A percentile compares a stretch with the other conserved stretches of the same genome.
phyloP scores from a whole-genome alignment of 2,797 vertebrate genomes.

The Helicolenus hilgendorfi region DNA sequence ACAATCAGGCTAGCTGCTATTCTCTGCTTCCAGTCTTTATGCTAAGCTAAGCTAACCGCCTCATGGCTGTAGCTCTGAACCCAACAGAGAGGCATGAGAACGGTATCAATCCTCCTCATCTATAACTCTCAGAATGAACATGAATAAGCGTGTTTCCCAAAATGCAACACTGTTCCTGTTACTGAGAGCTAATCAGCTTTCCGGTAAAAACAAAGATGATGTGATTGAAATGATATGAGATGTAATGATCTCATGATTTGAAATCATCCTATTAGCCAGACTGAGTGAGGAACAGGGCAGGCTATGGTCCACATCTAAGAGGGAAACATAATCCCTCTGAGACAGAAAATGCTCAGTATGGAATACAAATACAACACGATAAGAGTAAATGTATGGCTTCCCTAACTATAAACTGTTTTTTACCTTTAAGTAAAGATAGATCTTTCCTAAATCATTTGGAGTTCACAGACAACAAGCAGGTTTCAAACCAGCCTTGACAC shows the following conservation, averaged over 20 bases:
- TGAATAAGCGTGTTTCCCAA: background rate
- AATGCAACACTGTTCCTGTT: background rate
- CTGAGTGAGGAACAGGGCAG: background rate
- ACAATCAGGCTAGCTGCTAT: background rate
- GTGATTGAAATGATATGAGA: background rate
- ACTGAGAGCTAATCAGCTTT: too few relatives aligned
- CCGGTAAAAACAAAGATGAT: background rate
- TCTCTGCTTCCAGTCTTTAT: background rate
- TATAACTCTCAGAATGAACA: background rate
- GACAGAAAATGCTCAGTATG: background rate
- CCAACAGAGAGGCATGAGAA: background rate
- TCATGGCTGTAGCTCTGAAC: background rate
- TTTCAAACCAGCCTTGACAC: background rate
- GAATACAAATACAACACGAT: rapidly evolving
- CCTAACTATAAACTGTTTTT: background rate
- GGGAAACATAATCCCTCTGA: background rate
- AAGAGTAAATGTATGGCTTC: background rate
- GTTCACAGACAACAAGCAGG: background rate
- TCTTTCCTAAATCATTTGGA: rapidly evolving
- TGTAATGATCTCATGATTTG: background rate
- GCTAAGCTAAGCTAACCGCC: background rate
- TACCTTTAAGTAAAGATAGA: background rate
- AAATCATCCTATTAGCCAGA: background rate
- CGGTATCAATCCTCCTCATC: background rate
- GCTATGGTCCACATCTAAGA: background rate